phyloP scores from a whole-genome alignment of 2,113 vertebrate genomes.

The Pagrus major region DNA sequence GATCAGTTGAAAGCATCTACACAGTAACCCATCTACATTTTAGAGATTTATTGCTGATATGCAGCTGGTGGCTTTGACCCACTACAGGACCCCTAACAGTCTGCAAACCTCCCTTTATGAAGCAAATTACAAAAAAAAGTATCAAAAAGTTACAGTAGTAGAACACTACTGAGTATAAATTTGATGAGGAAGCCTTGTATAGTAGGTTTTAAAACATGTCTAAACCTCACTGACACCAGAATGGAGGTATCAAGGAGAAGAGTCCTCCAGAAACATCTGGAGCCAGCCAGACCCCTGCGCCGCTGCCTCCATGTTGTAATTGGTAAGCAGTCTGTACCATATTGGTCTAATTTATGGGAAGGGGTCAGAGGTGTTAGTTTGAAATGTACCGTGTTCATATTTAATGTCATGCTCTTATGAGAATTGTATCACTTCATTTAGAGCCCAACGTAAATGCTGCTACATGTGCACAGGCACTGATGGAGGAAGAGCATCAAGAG shows the following conservation, averaged over 20 bases:
- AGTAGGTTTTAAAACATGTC: slow-evolving; percentile 8
- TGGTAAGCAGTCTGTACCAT: slow-evolving; percentile 51
- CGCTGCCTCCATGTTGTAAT: slow-evolving; percentile 56
- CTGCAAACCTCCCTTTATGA: background rate
- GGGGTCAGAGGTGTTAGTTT: background rate
- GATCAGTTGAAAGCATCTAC: background rate
- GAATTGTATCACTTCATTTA: slow-evolving; percentile 24
- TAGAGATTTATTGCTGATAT: background rate
- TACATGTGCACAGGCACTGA: slow-evolving; percentile 39
- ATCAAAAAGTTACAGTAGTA: background rate
- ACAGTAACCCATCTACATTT: background rate
- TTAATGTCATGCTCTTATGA: background rate
- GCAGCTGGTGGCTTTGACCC: background rate
- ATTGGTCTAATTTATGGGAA: background rate
- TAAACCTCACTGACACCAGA: slow-evolving; percentile 49
- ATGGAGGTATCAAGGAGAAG: slow-evolving; percentile 82
- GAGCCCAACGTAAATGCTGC: slow-evolving; percentile 43
- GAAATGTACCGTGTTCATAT: background rate
- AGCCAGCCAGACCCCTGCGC: slow-evolving; percentile 84
- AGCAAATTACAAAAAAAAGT: background rate
- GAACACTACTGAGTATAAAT: background rate
- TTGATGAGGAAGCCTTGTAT: background rate
- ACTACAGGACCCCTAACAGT: background rate
- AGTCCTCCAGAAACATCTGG: slow-evolving; percentile 74
- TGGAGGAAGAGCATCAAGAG: slow-evolving; percentile 41